A percentile compares a stretch with the other conserved stretches of the same genome.
Evolutionary conservation across 2,113 vertebrate species (phyloP).

Genomic region (Platycercus adscitus): DNA sequence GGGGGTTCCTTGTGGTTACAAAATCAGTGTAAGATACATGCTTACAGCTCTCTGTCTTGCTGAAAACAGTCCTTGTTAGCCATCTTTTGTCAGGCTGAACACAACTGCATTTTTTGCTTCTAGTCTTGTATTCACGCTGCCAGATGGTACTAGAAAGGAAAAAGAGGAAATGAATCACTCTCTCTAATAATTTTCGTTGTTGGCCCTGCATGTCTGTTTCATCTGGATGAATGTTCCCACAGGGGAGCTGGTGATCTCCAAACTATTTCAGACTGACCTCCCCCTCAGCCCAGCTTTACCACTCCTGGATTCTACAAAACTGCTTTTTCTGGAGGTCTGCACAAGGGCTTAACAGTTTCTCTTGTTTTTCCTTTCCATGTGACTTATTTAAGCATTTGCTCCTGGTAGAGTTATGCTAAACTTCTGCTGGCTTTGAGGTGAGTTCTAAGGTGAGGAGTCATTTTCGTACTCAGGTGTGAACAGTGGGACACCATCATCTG

Average conservation of each 20-base stretch:
- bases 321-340: neutral
- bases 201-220: conserved; percentile 2
- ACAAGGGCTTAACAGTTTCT: neutral
- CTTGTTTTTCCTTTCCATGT: neutral
- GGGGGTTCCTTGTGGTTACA: neutral
- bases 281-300: neutral
- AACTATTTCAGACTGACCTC: neutral
- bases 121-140: neutral
- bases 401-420: neutral
- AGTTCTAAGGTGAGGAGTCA: neutral
- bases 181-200: conserved; percentile 39
- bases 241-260: neutral
- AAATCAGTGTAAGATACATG: neutral
- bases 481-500: neutral
- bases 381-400: neutral
- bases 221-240: neutral
- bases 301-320: neutral
- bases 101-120: conserved; percentile 26
- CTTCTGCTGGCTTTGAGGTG: neutral
- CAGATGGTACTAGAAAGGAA: conserved; percentile 22
- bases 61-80: neutral
- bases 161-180: conserved; percentile 28
- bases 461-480: neutral
- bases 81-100: conserved; percentile 8
- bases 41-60: neutral